Base-by-base conservation (phyloP, 2,888 invertebrate genomes). In the Himalopsyche japonica region DNA sequence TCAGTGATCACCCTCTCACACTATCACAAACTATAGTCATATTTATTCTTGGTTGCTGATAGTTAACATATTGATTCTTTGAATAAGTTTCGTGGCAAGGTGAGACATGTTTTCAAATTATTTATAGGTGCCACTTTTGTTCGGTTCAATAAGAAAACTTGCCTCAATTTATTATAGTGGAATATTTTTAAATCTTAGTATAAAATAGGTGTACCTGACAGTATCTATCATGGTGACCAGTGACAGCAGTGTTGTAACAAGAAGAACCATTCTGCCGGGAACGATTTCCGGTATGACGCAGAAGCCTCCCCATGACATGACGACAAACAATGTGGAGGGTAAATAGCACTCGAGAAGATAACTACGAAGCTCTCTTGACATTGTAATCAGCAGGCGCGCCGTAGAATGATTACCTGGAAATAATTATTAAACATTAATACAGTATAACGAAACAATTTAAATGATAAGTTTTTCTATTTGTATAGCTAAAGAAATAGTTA, bases 291-390 rank as follows among this genome's bases (percentile, higher is more conserved):
- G 94, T 88, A 94, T 94, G 64, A 94, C 94, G 86, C 94, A 93
- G 90, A 94, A 94, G 88, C 94, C 94, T 86, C 94, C 94, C 94
- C 94, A 94, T 34, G 94, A 94, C 89, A 94, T 94, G 88, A 94
- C 93, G 86, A 94, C 94, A 89, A 94, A 94, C 84, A 94, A 89
- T 0, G 94, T 93, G 20, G 94, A 94, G 0, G 94, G 94, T 30
- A 94, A 89, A 89, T 94, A 94, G 88, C 94, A 94, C 89, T 94
- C 94, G 80, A 94, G 89, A 3, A 94, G 90, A 88, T 94, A 94
- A 87, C 94, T 93, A 81, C 94, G 91, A 20, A 94, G 90, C 88
- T 94, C 94, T 47, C 94, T 90, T 43, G 93, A 93, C 87, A 94
- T 89, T 87, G 93, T 94, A 88, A 94, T 94, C 88, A 93, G 92